phyloP scores from a whole-genome alignment of 37 sponge, comb jelly and placozoan genomes.

The Dysidea cf. avara region DNA sequence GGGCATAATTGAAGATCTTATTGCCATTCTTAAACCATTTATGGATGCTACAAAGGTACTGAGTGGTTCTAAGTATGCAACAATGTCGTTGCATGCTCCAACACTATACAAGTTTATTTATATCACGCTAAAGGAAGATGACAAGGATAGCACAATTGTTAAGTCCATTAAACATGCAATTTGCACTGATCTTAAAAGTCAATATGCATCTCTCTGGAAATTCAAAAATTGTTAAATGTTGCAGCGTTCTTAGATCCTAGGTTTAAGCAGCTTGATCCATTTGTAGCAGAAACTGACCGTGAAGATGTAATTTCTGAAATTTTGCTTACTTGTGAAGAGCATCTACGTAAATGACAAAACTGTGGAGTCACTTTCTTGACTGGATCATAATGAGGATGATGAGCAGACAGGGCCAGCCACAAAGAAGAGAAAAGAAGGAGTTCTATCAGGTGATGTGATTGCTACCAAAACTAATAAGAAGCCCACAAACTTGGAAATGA shows the following conservation, averaged over 20 bases:
- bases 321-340: neutral
- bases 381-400: too few relatives aligned
- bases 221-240: neutral
- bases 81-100: neutral
- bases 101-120: neutral
- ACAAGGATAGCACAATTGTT: constrained; percentile 1
- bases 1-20: neutral
- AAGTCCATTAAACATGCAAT: neutral
- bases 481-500: too few relatives aligned
- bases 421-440: too few relatives aligned
- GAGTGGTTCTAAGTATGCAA: constrained; percentile 9
- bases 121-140: neutral
- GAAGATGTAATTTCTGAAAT: neutral
- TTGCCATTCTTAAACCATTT: constrained; percentile 6
- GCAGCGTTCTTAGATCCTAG: constrained; percentile 6
- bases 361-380: too few relatives aligned
- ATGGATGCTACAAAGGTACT: neutral
- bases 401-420: too few relatives aligned
- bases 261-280: neutral
- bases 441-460: too few relatives aligned
- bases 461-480: too few relatives aligned
- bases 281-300: too few relatives aligned
- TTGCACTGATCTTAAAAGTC: neutral
- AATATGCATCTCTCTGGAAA: neutral
- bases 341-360: neutral